Base-by-base conservation (phyloP, 2,888 invertebrate species). In the Corythucha ciliata region DNA sequence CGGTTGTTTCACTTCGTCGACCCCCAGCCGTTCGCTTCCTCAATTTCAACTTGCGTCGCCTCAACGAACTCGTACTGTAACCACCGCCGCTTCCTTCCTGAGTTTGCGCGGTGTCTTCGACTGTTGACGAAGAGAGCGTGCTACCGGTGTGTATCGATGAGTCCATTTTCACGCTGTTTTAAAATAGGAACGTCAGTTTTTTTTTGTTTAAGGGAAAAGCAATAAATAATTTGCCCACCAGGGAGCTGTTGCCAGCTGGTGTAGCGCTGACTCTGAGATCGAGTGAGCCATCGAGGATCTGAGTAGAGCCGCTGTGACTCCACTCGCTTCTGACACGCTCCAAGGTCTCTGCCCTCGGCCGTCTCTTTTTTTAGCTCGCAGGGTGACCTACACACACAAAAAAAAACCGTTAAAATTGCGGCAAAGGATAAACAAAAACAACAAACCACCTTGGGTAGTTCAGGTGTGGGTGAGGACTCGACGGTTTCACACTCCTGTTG, bases 231-330 rank as follows among this genome's bases (percentile, higher is more conserved):
- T n/a, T 10, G 40, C 45, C 14, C 36, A 55, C 55, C 55, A 55
- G 24, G 48, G 49, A 20, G 45, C 40, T 26, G 72, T 69, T 12
- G 71, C 61, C 47, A 89, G 71, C 45, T 81, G 80, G 68, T 91
- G 81, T 56, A 91, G 70, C 20, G 90, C 90, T 1, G 89, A 88
- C 69, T 92, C 91, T 2, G 91, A 91, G 59, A 85, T 88, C 4
- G 89, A 90, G 60, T 80, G 78, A 51, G 74, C 68, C 56, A 68
- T 64, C 0, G 70, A 68, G 57, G 72, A 65, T 39, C 58, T 52
- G 52, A 58, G 50, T 36, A 56, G 29, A 42, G 56, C 40, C n/a
- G 57, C 55, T n/a, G n/a, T n/a, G n/a, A n/a, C n/a, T 21, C 57
- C 55, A 56, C 71, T 70, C 47, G 72, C 70, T 62, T 87, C 89